Evolutionary conservation across 2,888 invertebrate species (phyloP).

Genomic region (Melolontha melolontha): DNA sequence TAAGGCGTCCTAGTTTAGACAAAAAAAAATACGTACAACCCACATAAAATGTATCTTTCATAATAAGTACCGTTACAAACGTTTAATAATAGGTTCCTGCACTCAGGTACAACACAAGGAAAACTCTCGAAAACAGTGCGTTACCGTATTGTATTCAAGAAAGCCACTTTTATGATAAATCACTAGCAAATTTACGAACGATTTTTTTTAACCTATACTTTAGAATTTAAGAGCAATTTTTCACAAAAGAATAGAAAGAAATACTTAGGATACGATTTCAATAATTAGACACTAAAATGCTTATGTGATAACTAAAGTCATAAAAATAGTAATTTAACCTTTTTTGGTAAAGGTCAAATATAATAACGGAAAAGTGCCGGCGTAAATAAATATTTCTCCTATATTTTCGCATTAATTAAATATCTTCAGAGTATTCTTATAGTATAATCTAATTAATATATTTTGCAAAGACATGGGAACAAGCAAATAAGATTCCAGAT

Average conservation of each 20-base stretch:
- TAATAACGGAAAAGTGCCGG: not conserved
- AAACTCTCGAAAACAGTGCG: not conserved
- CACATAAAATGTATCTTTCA: constrained; percentile 31
- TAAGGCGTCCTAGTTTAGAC: constrained; percentile 12
- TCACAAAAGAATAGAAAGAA: not conserved
- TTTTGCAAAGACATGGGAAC: too few species aligned
- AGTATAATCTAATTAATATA: too few species aligned
- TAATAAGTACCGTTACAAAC: constrained; percentile 34
- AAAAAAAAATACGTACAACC: constrained; percentile 20
- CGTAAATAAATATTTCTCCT: not conserved
- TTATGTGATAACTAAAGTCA: not conserved
- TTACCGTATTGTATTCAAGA: not conserved
- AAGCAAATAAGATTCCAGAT: too few species aligned
- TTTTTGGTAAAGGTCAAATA: not conserved
- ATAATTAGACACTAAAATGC: constrained; percentile 12
- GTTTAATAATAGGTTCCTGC: constrained; percentile 37
- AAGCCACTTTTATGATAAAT: constrained; percentile 21
- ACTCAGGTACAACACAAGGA: constrained; percentile 18
- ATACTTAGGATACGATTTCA: constrained; percentile 2
- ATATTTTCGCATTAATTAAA: constrained; percentile 6
- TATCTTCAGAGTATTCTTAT: not conserved
- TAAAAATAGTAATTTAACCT: constrained; percentile 9
- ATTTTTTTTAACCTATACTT: constrained; percentile 18
- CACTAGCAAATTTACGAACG: constrained; percentile 7
- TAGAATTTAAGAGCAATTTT: constrained; percentile 10